Percentiles rank a stretch among this genome's conserved stretches.
Evolutionary conservation across 92 coral and sea anemone genomes (phyloP).

Genomic region (Chrysogorgia sp.): DNA sequence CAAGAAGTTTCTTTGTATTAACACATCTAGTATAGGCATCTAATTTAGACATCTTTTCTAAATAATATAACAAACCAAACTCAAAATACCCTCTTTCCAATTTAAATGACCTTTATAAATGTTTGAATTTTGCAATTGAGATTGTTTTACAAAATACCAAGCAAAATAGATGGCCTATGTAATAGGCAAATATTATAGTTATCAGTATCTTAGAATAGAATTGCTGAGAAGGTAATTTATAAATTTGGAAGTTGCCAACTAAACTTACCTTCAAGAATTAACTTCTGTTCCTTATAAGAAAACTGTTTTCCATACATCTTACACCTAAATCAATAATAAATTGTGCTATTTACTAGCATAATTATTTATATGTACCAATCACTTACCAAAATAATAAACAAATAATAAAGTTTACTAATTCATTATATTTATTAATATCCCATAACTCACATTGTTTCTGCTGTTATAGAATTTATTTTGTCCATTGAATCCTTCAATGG

Average conservation of each 20-base stretch:
- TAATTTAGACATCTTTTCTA: constrained; percentile 75
- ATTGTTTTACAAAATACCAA: too few species aligned
- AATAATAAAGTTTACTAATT: too few species aligned
- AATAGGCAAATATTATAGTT: too few species aligned
- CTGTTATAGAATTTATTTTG: constrained; percentile 11
- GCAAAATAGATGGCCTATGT: too few species aligned
- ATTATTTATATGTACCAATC: neutral
- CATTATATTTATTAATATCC: too few species aligned
- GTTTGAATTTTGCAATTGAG: too few species aligned
- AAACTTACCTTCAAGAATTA: constrained; percentile 78
- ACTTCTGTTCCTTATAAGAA: constrained; percentile 66
- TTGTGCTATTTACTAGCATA: too few species aligned
- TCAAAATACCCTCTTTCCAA: too few species aligned
- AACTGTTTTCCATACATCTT: constrained; percentile 68
- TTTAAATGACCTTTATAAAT: too few species aligned
- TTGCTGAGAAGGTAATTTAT: too few species aligned
- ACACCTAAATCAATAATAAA: constrained; percentile 46
- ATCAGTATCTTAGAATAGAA: too few species aligned
- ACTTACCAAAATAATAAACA: too few species aligned
- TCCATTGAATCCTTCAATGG: constrained; percentile 61
- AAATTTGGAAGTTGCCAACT: neutral
- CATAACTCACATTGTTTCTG: constrained; percentile 16
- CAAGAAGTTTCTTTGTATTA: constrained; percentile 67
- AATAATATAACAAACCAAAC: neutral
- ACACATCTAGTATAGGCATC: constrained; percentile 87